phyloP scores from a whole-genome alignment of 2,888 invertebrate species.

The Rotaria magnacalcarata region DNA sequence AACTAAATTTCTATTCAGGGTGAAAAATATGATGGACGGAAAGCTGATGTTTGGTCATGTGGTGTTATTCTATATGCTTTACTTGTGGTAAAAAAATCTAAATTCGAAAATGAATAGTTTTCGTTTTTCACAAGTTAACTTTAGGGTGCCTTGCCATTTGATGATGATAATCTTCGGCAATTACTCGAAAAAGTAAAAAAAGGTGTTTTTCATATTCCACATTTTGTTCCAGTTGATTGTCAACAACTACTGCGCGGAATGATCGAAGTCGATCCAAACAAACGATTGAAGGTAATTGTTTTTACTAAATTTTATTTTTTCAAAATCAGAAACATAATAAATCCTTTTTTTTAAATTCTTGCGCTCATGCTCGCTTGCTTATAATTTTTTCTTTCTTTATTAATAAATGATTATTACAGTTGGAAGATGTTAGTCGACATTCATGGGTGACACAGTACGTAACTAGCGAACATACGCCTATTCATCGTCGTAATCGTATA shows the following conservation, averaged over 20 bases:
- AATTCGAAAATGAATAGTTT: no score
- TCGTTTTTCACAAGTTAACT: no score
- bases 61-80: constrained; percentile 97
- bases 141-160: constrained; percentile 86
- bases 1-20: constrained; percentile 67
- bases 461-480: constrained; percentile 33
- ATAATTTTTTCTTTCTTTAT: not conserved
- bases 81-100: constrained; percentile 65
- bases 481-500: constrained; percentile 15
- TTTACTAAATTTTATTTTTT: no score
- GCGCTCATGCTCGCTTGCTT: constrained; percentile 26
- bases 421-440: constrained; percentile 91
- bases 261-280: constrained; percentile 97
- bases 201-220: constrained; percentile 97
- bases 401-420: constrained; percentile 62
- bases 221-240: constrained; percentile 97
- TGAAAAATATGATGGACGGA: constrained; percentile 95
- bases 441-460: constrained; percentile 86
- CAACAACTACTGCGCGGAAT: constrained; percentile 92
- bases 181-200: constrained; percentile 96
- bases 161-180: constrained; percentile 96
- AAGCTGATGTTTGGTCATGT: constrained; percentile 98
- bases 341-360: not conserved
- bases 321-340: no score
- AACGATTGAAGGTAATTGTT: constrained; percentile 80